Conservation (phyloP, 2,888 invertebrate species). For the Cosmia pyralina region DNA sequence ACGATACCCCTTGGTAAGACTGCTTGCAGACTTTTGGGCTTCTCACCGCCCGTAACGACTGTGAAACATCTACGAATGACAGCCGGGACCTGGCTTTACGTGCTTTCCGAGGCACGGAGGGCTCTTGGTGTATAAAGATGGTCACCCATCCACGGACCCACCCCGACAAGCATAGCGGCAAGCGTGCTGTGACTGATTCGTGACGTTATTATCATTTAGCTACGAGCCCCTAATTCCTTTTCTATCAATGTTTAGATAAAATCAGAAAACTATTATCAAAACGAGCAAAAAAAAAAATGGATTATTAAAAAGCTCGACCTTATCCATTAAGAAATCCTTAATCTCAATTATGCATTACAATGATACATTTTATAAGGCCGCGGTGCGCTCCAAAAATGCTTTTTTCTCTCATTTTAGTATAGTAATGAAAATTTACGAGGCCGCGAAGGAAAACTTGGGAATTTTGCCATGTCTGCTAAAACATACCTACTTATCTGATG, state of each 20-base stretch:
- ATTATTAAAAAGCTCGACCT: slow-evolving; percentile 9
- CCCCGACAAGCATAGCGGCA: too few species aligned
- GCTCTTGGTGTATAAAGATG: too few species aligned
- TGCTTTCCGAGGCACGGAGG: too few species aligned
- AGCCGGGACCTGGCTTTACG: too few species aligned
- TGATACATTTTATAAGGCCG: slow-evolving; percentile 71
- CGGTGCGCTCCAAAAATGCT: slow-evolving; percentile 62
- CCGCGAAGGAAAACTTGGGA: slow-evolving; percentile 70
- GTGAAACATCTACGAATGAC: too few species aligned
- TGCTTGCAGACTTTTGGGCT: too few species aligned
- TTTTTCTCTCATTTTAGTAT: slow-evolving; percentile 71
- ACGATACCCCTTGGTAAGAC: too few species aligned
- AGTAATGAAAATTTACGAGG: slow-evolving; percentile 79
- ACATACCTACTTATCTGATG: slow-evolving; percentile 56
- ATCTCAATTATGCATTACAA: slow-evolving; percentile 77
- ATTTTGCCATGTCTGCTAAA: slow-evolving; percentile 70
- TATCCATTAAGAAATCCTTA: slow-evolving; percentile 67
- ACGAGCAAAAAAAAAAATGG: not conserved
- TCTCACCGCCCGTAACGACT: too few species aligned
- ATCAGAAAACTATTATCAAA: not conserved
- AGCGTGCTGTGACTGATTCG: too few species aligned
- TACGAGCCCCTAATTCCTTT: too few species aligned
- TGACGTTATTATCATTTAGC: too few species aligned
- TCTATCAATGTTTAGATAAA: not conserved
- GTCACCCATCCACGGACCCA: too few species aligned